These are phyloP conservation scores for Microtus richardsoni DNA, from an alignment of 2,113 vertebrate species.

Conservation along the genomic window DNA sequence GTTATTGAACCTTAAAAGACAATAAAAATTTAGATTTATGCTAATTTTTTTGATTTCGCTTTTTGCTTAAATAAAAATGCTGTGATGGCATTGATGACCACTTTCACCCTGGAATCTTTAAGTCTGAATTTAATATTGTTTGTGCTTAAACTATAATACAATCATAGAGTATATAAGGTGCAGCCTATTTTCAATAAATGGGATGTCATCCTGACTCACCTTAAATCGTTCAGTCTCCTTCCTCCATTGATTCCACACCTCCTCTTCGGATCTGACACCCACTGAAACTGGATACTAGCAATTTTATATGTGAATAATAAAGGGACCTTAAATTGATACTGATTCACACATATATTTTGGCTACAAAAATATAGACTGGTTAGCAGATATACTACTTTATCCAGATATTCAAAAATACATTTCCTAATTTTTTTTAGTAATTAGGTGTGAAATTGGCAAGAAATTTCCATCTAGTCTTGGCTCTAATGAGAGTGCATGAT, in stretches of 20 bases:
- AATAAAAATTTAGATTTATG: too few relatives aligned
- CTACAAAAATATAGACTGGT: not conserved
- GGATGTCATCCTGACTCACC: not conserved
- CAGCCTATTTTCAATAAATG: too few relatives aligned
- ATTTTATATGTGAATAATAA: not conserved
- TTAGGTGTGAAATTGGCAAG: constrained; percentile 22
- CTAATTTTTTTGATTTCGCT: too few relatives aligned
- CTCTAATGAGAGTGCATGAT: constrained; percentile 21
- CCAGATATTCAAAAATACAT: constrained; percentile 47
- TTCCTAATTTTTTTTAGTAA: not conserved
- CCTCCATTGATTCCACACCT: not conserved
- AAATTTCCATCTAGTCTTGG: not conserved
- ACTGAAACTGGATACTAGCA: not conserved
- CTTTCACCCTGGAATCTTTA: too few relatives aligned
- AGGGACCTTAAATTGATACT: not conserved
- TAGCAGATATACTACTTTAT: not conserved
- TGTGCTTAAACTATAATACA: too few relatives aligned
- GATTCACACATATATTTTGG: constrained; percentile 29
- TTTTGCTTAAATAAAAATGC: too few relatives aligned
- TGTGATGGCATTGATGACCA: too few relatives aligned
- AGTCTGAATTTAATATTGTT: too few relatives aligned
- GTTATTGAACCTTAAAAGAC: too few relatives aligned
- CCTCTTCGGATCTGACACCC: not conserved
- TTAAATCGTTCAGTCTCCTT: not conserved
- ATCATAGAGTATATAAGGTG: too few relatives aligned